Evolutionary conservation across 2,888 invertebrate species (phyloP), one percentile per base, ranked within the genome.

Genomic region (Lepeophtheirus nordmannii): DNA sequence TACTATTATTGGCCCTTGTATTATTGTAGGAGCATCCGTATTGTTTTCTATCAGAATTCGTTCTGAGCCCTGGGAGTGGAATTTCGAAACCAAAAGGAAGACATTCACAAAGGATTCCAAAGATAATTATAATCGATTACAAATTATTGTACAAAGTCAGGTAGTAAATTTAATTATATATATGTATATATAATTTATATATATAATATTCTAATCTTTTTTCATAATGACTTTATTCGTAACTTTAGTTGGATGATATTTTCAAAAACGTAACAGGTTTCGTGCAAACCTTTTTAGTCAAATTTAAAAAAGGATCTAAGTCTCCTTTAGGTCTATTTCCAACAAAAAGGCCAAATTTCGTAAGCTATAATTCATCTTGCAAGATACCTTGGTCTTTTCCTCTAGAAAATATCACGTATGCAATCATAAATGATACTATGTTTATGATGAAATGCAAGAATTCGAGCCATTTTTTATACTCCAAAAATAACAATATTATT

Each of bases 31-130:
- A 46, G 17, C 14, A 14, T 46, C 53, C 17, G 53, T 46, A n/a
- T 46, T 17, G 8, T 46, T 46, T 17, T 46, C 53, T 2, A 17
- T 46, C n/a, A 46, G 53, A 17, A 17, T 46, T 46, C 53, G 53
- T n/a, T 46, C 53, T 8, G 53, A 46, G 53, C 53, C 53, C 14
- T 46, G 53, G 53, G 53, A 46, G 17, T 46, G 53, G 53, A 46
- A 17, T 17, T 46, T 46, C 8, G 53, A 14, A 5, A 46, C 14
- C 11, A 41, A 41, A n/a, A n/a, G n/a, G 30, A 7, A 30, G 7
- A 2, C 30, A 30, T 7, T 30, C 30, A 17, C 53, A 14, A 46
- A 46, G 53, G 53, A 30, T 30, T 30, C 30, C 2, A 30, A 46
- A 46, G 53, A 14, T 17, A 46, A 46, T 46, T 46, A 46, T 17